These are phyloP conservation scores for Phaenicophaeus curvirostris DNA, from an alignment of 2,797 vertebrate species.

Conservation along the genomic window DNA sequence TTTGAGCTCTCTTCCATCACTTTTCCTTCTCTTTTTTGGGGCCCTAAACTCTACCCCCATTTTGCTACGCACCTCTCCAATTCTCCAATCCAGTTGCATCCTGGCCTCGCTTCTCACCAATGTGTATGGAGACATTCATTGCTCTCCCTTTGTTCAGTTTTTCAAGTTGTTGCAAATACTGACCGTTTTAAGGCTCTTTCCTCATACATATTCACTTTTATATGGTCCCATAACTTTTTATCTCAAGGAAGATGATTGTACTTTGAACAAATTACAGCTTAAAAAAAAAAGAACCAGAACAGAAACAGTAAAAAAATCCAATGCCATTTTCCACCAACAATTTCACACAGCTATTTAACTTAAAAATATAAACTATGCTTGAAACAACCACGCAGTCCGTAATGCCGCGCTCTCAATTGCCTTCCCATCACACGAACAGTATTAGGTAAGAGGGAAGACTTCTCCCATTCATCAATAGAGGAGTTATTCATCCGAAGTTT, in stretches of 20 bases:
- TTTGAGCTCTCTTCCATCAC: neutral
- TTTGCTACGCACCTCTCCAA: rapidly evolving
- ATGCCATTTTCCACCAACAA: neutral
- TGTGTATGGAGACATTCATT: rapidly evolving
- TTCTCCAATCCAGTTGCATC: neutral
- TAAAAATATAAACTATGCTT: slow-evolving; percentile 21
- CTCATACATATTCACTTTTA: neutral
- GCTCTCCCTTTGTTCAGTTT: neutral
- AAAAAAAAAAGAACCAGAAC: neutral
- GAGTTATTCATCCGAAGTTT: slow-evolving; percentile 70
- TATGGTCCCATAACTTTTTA: slow-evolving; percentile 41
- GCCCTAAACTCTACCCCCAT: neutral
- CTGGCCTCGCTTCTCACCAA: neutral
- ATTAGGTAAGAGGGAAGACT: slow-evolving; percentile 22
- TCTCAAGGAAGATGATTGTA: neutral
- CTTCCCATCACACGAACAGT: neutral
- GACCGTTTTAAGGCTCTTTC: neutral
- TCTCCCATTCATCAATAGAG: slow-evolving; percentile 69
- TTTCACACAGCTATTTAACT: slow-evolving; percentile 5
- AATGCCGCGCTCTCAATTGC: neutral
- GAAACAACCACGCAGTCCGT: neutral
- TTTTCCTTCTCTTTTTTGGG: neutral
- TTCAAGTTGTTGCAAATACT: neutral
- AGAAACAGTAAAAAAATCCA: slow-evolving; percentile 24
- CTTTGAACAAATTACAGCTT: slow-evolving; percentile 6